A percentile compares a stretch with the other conserved stretches of the same genome.
Evolutionary conservation across 2,888 invertebrate species (phyloP).

Genomic region (Abrostola triplasia): DNA sequence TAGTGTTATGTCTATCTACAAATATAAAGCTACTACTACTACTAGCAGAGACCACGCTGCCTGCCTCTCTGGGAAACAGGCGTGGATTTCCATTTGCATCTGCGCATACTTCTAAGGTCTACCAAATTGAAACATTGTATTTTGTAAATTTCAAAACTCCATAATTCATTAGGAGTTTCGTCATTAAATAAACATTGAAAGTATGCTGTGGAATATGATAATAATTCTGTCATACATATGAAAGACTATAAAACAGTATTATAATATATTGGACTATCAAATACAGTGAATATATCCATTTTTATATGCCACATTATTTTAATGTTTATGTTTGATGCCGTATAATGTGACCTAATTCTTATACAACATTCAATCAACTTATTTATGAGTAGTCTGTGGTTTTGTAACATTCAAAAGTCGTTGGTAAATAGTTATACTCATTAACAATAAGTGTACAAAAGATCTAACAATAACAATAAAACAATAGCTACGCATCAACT

Average conservation of each 20-base stretch:
- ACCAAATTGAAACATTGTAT: too few species aligned
- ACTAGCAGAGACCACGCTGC: too few species aligned
- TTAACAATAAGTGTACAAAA: too few species aligned
- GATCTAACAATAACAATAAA: too few species aligned
- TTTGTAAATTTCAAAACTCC: not conserved
- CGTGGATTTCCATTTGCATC: too few species aligned
- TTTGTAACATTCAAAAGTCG: not conserved
- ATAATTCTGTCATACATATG: slow-evolving; percentile 10
- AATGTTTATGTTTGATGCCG: slow-evolving; percentile 6
- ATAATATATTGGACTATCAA: slow-evolving; percentile 19
- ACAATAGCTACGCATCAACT: too few species aligned
- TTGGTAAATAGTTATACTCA: not conserved
- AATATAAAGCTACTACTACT: too few species aligned
- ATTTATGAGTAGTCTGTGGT: slow-evolving; percentile 21
- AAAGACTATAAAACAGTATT: slow-evolving; percentile 16
- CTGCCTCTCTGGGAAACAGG: too few species aligned
- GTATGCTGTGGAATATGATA: slow-evolving; percentile 13
- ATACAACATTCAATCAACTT: slow-evolving; percentile 18
- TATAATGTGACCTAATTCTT: slow-evolving; percentile 35
- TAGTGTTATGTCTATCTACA: too few species aligned
- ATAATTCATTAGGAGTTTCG: not conserved
- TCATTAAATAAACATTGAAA: slow-evolving; percentile 4
- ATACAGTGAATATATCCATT: slow-evolving; percentile 29
- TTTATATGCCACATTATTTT: slow-evolving; percentile 8
- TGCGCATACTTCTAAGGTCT: too few species aligned